Evolutionary conservation across 2,888 invertebrate genomes (phyloP).

Genomic region (Ceraclea dissimilis): DNA sequence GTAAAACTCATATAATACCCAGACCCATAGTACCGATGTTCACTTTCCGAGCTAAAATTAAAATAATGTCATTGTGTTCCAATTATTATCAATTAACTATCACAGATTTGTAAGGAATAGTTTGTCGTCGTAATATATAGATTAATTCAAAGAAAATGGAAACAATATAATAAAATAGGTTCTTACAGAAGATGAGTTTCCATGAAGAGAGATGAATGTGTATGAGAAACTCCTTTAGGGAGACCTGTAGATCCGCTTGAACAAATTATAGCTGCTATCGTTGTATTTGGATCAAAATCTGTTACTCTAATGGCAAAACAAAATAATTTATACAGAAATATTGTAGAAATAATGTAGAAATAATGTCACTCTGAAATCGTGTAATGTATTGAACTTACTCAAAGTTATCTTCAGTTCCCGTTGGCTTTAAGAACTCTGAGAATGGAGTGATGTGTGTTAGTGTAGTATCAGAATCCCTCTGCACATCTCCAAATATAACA

Average conservation of each 20-base stretch:
- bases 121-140: no score
- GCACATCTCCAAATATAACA: neutral
- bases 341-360: neutral
- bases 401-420: slow-evolving; percentile 20
- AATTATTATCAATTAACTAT: no score
- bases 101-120: no score
- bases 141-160: no score
- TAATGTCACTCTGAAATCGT: neutral
- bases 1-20: neutral
- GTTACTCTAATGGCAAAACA: no score
- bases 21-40: neutral
- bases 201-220: slow-evolving; percentile 20
- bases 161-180: no score
- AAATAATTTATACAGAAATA: no score
- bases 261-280: slow-evolving; percentile 30
- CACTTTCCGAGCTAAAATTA: neutral
- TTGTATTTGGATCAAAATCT: slow-evolving; percentile 19
- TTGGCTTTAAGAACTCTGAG: slow-evolving; percentile 12
- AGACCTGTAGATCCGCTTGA: slow-evolving; percentile 33
- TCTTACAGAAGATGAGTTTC: slow-evolving; percentile 15
- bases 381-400: slow-evolving; percentile 14
- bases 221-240: slow-evolving; percentile 33
- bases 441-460: slow-evolving; percentile 13
- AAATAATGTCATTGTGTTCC: no score
- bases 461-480: neutral